Percentiles rank a stretch among this genome's conserved stretches.
Evolutionary conservation across 2,113 vertebrate species (phyloP).

Genomic region (Hemichromis elongatus): DNA sequence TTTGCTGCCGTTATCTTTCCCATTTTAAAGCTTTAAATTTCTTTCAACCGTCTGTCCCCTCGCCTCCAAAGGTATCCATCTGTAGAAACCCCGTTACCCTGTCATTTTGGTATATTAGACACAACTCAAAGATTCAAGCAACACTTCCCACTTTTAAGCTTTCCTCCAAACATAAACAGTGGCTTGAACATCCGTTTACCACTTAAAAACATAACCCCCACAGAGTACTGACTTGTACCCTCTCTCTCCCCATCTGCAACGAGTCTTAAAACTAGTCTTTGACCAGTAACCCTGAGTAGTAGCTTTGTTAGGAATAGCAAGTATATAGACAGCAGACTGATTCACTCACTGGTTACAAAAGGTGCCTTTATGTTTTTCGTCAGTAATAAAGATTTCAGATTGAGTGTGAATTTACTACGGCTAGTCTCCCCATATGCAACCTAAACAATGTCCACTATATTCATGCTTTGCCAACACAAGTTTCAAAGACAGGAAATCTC

Average conservation of each 20-base stretch:
- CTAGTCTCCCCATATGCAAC: not conserved
- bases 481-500: slow-evolving; percentile 48
- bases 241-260: not conserved
- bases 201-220: not conserved
- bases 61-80: not conserved
- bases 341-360: not conserved
- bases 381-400: not conserved
- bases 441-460: not conserved
- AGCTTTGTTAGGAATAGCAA: not conserved
- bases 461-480: slow-evolving; percentile 16
- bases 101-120: not conserved
- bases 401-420: not conserved
- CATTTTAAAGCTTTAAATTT: not conserved
- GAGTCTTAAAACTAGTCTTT: not conserved
- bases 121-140: not conserved
- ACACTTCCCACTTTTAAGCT: not conserved
- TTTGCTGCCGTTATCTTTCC: not conserved
- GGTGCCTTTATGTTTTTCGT: not conserved
- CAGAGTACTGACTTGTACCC: not conserved
- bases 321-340: not conserved
- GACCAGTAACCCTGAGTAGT: not conserved
- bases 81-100: not conserved
- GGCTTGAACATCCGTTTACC: not conserved
- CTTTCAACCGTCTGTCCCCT: not conserved
- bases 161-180: not conserved